Evolutionary conservation across 2,888 invertebrate genomes (phyloP), one percentile per base, ranked within the genome.

Genomic region (Aquatica leii): DNA sequence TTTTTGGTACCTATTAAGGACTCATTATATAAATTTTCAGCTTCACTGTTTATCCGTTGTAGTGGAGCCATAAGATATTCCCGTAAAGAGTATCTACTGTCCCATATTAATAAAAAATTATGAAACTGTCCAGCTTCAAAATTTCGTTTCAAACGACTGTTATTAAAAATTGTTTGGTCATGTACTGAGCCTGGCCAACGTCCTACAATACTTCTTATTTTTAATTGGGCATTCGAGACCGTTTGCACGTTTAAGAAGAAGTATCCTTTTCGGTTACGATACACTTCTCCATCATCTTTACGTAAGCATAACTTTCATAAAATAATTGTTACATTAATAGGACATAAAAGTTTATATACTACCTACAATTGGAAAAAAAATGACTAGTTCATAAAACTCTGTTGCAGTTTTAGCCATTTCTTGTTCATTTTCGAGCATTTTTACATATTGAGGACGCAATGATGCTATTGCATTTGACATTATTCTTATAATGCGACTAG

Each of bases 101-200:
- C 78, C 15, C 74, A 78, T 14, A 80, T 55, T n/a, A 80, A 51
- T 21, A 75, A 56, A 37, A 67, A 53, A 56, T 73, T 65, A 6
- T 56, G 66, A 66, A 49, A 63, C 50, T 59, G 54, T 15, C 71
- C 66, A 46, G 53, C 55, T 55, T 75, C 73, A 50, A 77, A 72
- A 14, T 53, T 43, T n/a, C 67, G 68, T 37, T 67, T 69, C 21
- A 74, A 48, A 2, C 50, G 59, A 6, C 63, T 72, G 62, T 73
- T 72, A 62, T 74, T 73, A 57, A 78, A 77, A 12, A 78, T 75
- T 8, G 73, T 75, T 48, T 68, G 65, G 62, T 79, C 78, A 59
- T 76, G 73, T 5, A 61, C 60, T 4, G 71, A 70, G 4, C 77
- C 76, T 17, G 74, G 73, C 73, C 73, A 76, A 17, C 74, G 17